Evolutionary conservation across 2,797 vertebrate species (phyloP).

Genomic region (Micropoecilia bifurca): DNA sequence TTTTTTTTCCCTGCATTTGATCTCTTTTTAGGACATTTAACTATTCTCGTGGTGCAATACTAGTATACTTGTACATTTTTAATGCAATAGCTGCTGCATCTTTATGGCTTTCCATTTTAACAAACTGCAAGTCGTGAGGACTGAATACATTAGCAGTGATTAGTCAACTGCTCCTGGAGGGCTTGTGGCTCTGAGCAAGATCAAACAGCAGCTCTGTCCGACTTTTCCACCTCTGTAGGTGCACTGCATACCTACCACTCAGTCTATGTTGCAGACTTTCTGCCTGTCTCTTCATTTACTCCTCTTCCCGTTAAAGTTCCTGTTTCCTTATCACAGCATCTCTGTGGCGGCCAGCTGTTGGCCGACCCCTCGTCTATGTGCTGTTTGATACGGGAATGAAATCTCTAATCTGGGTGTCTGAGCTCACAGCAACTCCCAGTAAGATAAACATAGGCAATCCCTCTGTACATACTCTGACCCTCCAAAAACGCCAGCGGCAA

Average conservation of each 20-base stretch:
- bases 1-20: neutral
- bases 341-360: slow-evolving; percentile 37
- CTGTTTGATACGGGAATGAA: slow-evolving; percentile 38
- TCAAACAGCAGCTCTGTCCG: slow-evolving; percentile 33
- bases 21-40: neutral
- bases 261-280: slow-evolving; percentile 2
- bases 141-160: slow-evolving; percentile 72
- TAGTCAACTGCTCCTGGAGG: slow-evolving; percentile 59
- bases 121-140: slow-evolving; percentile 63
- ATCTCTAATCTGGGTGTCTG: slow-evolving; percentile 45
- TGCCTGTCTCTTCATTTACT: neutral
- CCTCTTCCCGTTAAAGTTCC: neutral
- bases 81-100: slow-evolving; percentile 17
- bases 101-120: slow-evolving; percentile 48
- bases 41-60: neutral
- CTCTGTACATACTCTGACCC: slow-evolving; percentile 26
- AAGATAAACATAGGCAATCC: slow-evolving; percentile 36
- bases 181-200: slow-evolving; percentile 26
- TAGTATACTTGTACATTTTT: neutral
- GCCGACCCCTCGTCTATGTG: slow-evolving; percentile 19
- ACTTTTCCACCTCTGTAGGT: neutral
- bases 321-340: neutral
- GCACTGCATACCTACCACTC: neutral
- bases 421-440: slow-evolving; percentile 33
- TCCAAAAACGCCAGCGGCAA: slow-evolving; percentile 13